Conservation (phyloP, 2,888 invertebrate species). For the Hesperia comma region DNA sequence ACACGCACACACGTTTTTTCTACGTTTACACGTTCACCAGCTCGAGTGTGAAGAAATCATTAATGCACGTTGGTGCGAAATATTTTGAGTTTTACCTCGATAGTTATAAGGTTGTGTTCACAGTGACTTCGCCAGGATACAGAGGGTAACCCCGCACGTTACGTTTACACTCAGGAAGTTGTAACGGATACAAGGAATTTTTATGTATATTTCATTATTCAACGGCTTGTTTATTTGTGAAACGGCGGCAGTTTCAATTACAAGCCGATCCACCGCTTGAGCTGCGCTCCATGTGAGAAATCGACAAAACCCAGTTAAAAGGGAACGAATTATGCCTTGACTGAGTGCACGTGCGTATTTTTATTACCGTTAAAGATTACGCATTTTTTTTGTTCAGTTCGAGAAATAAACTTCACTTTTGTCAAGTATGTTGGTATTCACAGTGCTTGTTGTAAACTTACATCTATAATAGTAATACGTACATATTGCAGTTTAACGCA, state of each 20-base stretch:
- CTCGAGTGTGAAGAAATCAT: constrained; percentile 51
- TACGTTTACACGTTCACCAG: constrained; percentile 43
- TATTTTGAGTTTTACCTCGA: constrained; percentile 44
- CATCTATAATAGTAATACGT: no score
- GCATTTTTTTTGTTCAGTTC: no score
- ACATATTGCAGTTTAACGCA: no score
- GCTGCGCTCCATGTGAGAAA: constrained; percentile 13
- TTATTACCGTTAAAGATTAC: background rate
- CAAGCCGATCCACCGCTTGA: constrained; percentile 50
- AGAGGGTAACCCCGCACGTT: constrained; percentile 55
- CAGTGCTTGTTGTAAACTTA: no score
- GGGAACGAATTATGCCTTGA: constrained; percentile 19
- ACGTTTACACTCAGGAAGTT: constrained; percentile 66
- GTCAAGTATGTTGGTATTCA: no score
- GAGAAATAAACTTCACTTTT: no score
- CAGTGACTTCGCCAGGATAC: constrained; percentile 35
- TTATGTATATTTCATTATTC: constrained; percentile 74
- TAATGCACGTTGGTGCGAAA: constrained; percentile 41
- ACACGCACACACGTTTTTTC: constrained; percentile 48
- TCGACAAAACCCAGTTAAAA: constrained; percentile 6
- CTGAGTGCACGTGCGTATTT: constrained; percentile 5
- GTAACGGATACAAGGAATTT: constrained; percentile 69
- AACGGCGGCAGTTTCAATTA: constrained; percentile 46
- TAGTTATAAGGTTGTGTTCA: constrained; percentile 46
- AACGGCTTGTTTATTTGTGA: constrained; percentile 67